Conservation (phyloP, 2,888 invertebrate genomes). For the Elegia similella region DNA sequence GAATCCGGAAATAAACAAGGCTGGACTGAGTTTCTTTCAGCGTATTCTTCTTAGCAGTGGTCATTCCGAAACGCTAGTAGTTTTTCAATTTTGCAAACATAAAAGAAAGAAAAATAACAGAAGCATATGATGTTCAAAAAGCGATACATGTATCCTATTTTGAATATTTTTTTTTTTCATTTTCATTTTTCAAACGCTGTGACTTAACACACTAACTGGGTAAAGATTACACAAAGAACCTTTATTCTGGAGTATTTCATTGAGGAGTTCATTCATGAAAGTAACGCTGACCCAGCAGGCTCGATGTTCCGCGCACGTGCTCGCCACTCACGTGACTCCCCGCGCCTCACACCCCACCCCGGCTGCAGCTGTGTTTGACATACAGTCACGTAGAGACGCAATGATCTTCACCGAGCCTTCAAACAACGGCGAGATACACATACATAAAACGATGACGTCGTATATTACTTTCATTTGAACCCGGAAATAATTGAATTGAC, state of each 20-base stretch:
- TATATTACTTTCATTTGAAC: not conserved
- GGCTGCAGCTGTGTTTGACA: not conserved
- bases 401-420: not conserved
- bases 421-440: not conserved
- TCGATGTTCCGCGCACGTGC: not conserved
- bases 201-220: too few relatives aligned
- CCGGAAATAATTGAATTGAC: not conserved
- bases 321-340: not conserved
- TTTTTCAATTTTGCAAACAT: too few relatives aligned
- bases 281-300: not conserved
- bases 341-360: not conserved
- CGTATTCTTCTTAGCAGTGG: too few relatives aligned
- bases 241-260: not conserved
- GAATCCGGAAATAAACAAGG: too few relatives aligned
- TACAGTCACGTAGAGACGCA: slow-evolving; percentile 3
- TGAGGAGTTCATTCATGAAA: not conserved
- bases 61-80: too few relatives aligned
- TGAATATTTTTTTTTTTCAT: too few relatives aligned
- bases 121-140: too few relatives aligned
- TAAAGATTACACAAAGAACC: too few relatives aligned
- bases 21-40: too few relatives aligned
- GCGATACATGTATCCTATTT: too few relatives aligned
- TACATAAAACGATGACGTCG: not conserved
- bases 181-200: too few relatives aligned
- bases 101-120: too few relatives aligned